Conservation (phyloP, 2,888 invertebrate genomes). For the Hypselothyrea guttata region DNA sequence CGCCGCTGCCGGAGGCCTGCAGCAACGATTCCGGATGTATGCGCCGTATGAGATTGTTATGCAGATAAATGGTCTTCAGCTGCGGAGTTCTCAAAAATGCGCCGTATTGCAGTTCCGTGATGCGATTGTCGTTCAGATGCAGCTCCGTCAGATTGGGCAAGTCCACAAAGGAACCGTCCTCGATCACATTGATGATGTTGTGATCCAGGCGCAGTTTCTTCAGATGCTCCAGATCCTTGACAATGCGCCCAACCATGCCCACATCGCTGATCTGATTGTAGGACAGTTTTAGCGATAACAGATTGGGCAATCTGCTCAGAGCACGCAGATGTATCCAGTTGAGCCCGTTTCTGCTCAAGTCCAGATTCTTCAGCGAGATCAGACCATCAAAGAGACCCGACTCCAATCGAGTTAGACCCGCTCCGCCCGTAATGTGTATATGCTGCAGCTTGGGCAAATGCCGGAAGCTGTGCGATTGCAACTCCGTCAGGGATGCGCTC, state of each 20-base stretch:
- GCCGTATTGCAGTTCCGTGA: slow-evolving; percentile 89
- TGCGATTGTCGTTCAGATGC: slow-evolving; percentile 88
- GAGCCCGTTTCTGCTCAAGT: slow-evolving; percentile 90
- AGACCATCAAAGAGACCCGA: slow-evolving; percentile 88
- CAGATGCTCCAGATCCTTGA: slow-evolving; percentile 89
- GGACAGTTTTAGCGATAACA: slow-evolving; percentile 87
- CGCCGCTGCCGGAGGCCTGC: slow-evolving; percentile 87
- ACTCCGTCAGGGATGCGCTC: slow-evolving; percentile 86
- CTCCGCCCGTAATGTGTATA: slow-evolving; percentile 88
- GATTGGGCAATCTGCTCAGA: slow-evolving; percentile 86
- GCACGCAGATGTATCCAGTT: slow-evolving; percentile 91
- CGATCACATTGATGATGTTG: slow-evolving; percentile 88
- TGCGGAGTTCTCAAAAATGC: slow-evolving; percentile 91
- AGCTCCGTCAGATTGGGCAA: slow-evolving; percentile 87
- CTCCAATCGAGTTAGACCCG: slow-evolving; percentile 87
- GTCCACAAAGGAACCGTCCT: slow-evolving; percentile 91
- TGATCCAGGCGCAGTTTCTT: slow-evolving; percentile 87
- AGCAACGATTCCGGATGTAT: slow-evolving; percentile 92
- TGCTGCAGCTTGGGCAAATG: slow-evolving; percentile 89
- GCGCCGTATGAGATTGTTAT: slow-evolving; percentile 88
- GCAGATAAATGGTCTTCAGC: slow-evolving; percentile 88
- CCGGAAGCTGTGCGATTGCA: slow-evolving; percentile 87
- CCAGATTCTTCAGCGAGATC: slow-evolving; percentile 87
- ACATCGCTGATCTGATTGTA: slow-evolving; percentile 90
- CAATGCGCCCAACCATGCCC: slow-evolving; percentile 90